Percentiles rank a stretch among this genome's conserved stretches.
phyloP scores from a whole-genome alignment of 2,888 invertebrate genomes.

The Calameuta idolon region DNA sequence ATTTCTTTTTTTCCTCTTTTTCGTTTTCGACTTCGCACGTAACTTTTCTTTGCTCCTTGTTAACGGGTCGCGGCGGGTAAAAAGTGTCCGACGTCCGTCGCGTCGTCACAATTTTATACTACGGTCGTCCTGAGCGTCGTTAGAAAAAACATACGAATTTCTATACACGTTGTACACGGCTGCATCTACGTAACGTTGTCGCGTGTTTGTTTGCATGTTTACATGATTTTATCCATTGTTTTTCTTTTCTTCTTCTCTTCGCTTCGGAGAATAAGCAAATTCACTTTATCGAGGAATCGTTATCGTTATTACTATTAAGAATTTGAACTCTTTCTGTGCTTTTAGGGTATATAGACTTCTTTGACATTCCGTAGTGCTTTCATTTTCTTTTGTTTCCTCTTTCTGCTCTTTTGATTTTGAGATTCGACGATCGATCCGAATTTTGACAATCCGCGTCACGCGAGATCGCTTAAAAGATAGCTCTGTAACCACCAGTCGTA shows the following conservation, averaged over 20 bases:
- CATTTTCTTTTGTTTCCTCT: conserved; percentile 16
- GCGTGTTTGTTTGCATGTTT: neutral
- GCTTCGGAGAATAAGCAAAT: neutral
- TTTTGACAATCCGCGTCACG: neutral
- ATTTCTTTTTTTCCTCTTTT: neutral
- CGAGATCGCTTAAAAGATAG: conserved; percentile 46
- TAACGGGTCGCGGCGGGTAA: neutral
- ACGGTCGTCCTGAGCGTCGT: neutral
- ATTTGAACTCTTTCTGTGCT: neutral
- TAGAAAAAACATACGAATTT: neutral
- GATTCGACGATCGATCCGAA: conserved; percentile 1
- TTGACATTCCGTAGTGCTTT: neutral
- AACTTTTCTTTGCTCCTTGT: conserved; percentile 35
- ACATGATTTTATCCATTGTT: neutral
- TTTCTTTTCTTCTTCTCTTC: neutral
- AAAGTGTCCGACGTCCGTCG: neutral
- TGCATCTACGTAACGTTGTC: neutral
- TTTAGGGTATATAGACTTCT: neutral
- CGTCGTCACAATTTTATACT: neutral
- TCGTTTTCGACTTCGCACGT: neutral
- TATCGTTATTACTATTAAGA: neutral
- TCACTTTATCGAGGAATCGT: neutral
- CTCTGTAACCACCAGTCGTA: conserved; percentile 65
- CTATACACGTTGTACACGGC: neutral
- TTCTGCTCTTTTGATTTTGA: conserved; percentile 15